Evolutionary conservation across 2,113 vertebrate genomes (phyloP), one percentile per base, ranked within the genome.

Genomic region (Peromyscus californicus): DNA sequence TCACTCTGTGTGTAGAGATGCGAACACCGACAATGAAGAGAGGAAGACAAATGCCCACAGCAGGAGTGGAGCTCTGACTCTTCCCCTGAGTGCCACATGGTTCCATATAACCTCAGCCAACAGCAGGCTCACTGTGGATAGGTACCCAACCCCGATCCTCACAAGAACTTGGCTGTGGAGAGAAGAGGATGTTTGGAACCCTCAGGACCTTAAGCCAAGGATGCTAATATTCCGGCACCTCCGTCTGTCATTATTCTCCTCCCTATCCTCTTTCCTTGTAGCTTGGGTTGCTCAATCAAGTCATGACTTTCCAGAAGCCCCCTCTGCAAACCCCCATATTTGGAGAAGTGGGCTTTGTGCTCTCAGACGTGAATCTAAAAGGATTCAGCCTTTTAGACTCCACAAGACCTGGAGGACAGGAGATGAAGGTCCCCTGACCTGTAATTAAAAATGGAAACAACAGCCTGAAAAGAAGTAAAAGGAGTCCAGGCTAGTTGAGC

Each of bases 41-140:
- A 45, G 39, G 42, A 70, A 31, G 9, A 82, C 21, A 36, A 78
- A 12, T 51, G 36, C 0, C 33, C n/a, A 12, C 22, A 48, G 8
- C 11, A 2, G 45, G 42, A 8, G 12, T 51, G 29, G 75, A 80
- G 22, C 39, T 54, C 24, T 63, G 31, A 2, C 29, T 89, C 8
- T 79, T 16, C 26, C 42, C 29, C 33, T 21, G 22, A 76, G 76
- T 1, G 6, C 57, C 31, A 0, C 0, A 24, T 1, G 1, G 42
- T 31, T 10, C 29, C 2, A 0, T 48, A 17, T 63, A 3, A 70
- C 9, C 10, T 42, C 0, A 36, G 61, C 13, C 13, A n/a, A 2
- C 36, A 24, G 15, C 9, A 22, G 24, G 10, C 42, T 24, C 5
- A 5, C 15, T 31, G 22, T 13, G 0, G 0, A 61, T 19, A 51